Evolutionary conservation across 2,888 invertebrate species (phyloP).

Genomic region (Acronicta aceris): DNA sequence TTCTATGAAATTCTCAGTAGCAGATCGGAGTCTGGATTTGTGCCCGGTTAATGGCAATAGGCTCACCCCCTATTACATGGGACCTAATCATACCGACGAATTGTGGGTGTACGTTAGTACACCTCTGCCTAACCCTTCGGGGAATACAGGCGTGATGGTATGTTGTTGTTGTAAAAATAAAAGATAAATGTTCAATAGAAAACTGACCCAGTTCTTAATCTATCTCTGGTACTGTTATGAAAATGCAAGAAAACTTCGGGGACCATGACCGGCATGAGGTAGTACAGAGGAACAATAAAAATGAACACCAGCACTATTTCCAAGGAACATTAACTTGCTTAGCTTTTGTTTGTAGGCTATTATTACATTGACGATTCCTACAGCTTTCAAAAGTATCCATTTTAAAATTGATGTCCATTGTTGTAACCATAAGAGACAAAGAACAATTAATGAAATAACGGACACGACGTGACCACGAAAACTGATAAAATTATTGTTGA

Average conservation of each 20-base stretch:
- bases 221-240: slow-evolving; percentile 9
- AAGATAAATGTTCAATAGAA: too few relatives aligned
- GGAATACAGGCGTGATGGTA: too few relatives aligned
- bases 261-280: slow-evolving; percentile 10
- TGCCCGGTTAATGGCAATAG: too few relatives aligned
- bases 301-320: slow-evolving; percentile 20
- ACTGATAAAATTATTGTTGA: slow-evolving; percentile 70
- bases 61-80: too few relatives aligned
- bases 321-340: slow-evolving; percentile 31
- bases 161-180: too few relatives aligned
- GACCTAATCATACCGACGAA: too few relatives aligned
- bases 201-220: too few relatives aligned
- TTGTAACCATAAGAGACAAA: slow-evolving; percentile 44
- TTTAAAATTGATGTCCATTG: slow-evolving; percentile 45
- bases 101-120: too few relatives aligned
- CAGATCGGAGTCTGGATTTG: too few relatives aligned
- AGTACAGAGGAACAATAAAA: slow-evolving; percentile 38
- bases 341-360: slow-evolving; percentile 38
- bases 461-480: slow-evolving; percentile 63
- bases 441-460: slow-evolving; percentile 58
- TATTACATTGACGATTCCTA: slow-evolving; percentile 37
- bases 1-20: too few relatives aligned
- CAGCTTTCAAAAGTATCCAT: slow-evolving; percentile 44
- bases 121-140: too few relatives aligned
- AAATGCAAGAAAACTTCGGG: slow-evolving; percentile 38